These are phyloP conservation scores for Ciona savignyi DNA, from an alignment of 23 tunicate genomes.

Conservation along the genomic window DNA sequence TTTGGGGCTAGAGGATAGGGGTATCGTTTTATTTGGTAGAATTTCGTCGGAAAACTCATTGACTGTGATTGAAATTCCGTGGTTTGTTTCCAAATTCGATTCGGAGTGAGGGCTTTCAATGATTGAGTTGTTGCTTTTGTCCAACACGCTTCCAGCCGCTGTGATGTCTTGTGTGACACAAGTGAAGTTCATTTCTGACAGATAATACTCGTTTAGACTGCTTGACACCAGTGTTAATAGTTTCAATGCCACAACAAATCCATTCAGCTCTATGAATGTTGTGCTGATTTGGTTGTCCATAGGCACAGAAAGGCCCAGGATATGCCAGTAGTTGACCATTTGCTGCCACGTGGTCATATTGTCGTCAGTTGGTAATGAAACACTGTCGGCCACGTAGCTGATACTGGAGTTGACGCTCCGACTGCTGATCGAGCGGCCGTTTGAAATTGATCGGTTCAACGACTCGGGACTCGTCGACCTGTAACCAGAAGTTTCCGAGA, in stretches of 20 bases:
- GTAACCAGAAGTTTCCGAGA: conserved; percentile 53
- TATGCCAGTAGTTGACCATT: conserved; percentile 21
- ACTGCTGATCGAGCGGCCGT: conserved; percentile 13
- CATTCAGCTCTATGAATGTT: conserved; percentile 40
- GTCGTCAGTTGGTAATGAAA: conserved; percentile 33
- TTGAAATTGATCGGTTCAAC: conserved; percentile 7
- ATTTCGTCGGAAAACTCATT: background rate
- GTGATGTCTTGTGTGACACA: no score
- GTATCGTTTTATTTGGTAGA: background rate
- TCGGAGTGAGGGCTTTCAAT: background rate
- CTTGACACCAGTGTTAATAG: conserved; percentile 29
- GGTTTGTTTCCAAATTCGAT: no score
- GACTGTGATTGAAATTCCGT: no score
- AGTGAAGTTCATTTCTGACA: conserved; percentile 20
- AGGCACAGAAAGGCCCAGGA: conserved; percentile 46
- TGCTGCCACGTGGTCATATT: conserved; percentile 18
- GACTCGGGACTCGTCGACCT: conserved; percentile 43
- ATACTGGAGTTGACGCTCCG: conserved; percentile 16
- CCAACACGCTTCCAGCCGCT: no score
- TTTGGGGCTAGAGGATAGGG: no score
- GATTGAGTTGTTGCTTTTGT: no score
- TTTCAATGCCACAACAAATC: conserved; percentile 35
- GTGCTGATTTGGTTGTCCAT: conserved; percentile 15
- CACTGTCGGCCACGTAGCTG: conserved; percentile 23
- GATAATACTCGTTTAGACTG: conserved; percentile 21